Conservation (phyloP, 1,140 invertebrate genomes). For the Callitettix versicolor region DNA sequence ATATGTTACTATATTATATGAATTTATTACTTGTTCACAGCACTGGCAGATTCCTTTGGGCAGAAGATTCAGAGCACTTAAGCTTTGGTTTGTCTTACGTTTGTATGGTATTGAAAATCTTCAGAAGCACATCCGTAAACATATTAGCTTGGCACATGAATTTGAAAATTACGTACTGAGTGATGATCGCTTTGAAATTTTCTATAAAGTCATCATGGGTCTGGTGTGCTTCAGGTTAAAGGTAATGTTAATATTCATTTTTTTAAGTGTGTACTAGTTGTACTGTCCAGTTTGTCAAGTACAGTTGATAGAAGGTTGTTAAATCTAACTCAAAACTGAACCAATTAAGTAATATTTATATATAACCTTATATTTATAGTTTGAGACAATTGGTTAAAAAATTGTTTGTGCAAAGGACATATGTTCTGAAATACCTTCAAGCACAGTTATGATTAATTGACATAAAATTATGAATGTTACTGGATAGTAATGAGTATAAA, state of each 20-base stretch:
- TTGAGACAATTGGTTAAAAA: background rate
- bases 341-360: no score
- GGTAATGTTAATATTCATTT: constrained; percentile 41
- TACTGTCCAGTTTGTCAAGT: no score
- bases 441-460: no score
- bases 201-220: constrained; percentile 77
- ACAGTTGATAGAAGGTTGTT: no score
- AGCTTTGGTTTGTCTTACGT: constrained; percentile 93
- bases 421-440: background rate
- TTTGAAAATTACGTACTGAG: constrained; percentile 58
- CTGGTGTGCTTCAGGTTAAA: constrained; percentile 90
- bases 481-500: no score
- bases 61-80: constrained; percentile 84
- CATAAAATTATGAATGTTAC: no score
- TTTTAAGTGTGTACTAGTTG: background rate
- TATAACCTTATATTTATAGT: background rate
- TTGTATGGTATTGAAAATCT: constrained; percentile 81
- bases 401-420: background rate
- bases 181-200: constrained; percentile 77
- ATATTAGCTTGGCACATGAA: constrained; percentile 65
- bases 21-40: no score
- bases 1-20: no score
- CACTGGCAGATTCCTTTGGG: constrained; percentile 98
- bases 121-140: constrained; percentile 76
- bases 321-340: no score